These are phyloP conservation scores for Chrysolina haemoptera DNA, from an alignment of 2,888 invertebrate genomes.

Conservation along the genomic window DNA sequence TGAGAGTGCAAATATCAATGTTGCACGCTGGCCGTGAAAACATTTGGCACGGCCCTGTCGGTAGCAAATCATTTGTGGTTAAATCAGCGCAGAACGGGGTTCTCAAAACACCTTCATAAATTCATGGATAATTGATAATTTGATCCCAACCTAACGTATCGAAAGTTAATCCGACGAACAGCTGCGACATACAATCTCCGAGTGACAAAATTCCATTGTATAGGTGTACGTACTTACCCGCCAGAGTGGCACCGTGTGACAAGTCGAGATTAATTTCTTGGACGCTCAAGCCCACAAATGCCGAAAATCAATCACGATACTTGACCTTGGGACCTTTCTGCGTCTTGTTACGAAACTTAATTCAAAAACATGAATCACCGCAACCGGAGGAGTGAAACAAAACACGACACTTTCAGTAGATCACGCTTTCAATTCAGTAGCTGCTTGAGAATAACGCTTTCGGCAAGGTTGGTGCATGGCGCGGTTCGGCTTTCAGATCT, in stretches of 20 bases:
- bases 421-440: not conserved
- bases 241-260: not conserved
- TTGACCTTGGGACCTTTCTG: not conserved
- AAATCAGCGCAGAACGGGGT: no score
- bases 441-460: not conserved
- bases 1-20: no score
- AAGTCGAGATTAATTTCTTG: not conserved
- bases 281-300: not conserved
- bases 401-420: not conserved
- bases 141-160: not conserved
- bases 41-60: no score
- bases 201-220: not conserved
- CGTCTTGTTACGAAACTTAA: not conserved
- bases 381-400: conserved; percentile 1
- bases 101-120: no score
- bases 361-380: not conserved
- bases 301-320: not conserved
- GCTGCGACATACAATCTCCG: not conserved
- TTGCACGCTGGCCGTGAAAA: no score
- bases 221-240: not conserved
- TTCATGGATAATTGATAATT: no score
- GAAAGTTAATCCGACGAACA: not conserved
- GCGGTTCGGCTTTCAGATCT: not conserved
- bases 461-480: not conserved
- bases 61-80: no score